These are phyloP conservation scores for Mergus octosetaceus DNA, from an alignment of 2,797 vertebrate species.

Conservation along the genomic window DNA sequence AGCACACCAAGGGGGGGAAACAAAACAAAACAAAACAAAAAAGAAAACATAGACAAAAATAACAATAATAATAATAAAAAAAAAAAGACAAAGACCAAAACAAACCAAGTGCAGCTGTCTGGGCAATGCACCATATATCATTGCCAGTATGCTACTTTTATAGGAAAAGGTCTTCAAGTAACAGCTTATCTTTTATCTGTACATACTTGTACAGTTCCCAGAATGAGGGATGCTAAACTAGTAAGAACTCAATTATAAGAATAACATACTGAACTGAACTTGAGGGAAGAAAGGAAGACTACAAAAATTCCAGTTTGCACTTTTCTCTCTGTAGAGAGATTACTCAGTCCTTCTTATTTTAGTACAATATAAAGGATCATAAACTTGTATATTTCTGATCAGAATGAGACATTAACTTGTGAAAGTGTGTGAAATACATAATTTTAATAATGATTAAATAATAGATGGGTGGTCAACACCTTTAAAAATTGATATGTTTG, in stretches of 20 bases:
- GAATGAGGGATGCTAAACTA: not conserved
- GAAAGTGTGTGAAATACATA: too few species aligned
- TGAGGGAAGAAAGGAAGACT: not conserved
- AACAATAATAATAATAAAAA: not conserved
- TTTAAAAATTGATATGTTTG: not conserved
- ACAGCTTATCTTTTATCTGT: not conserved
- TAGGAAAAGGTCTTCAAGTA: not conserved
- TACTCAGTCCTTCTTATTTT: not conserved
- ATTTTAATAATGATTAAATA: not conserved
- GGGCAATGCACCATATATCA: not conserved
- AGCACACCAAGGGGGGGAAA: not conserved
- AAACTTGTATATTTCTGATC: not conserved
- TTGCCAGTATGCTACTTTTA: not conserved
- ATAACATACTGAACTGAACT: not conserved
- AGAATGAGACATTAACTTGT: not conserved
- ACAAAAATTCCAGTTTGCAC: not conserved
- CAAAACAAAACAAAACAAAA: not conserved
- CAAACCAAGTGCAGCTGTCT: not conserved
- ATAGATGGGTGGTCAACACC: accelerated
- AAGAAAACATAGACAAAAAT: not conserved
- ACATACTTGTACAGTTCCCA: not conserved
- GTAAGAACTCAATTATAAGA: not conserved
- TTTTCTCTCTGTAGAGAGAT: not conserved
- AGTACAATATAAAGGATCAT: not conserved
- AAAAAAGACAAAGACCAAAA: not conserved